Conservation (phyloP, 2,888 invertebrate species). For the Sicus ferrugineus region DNA sequence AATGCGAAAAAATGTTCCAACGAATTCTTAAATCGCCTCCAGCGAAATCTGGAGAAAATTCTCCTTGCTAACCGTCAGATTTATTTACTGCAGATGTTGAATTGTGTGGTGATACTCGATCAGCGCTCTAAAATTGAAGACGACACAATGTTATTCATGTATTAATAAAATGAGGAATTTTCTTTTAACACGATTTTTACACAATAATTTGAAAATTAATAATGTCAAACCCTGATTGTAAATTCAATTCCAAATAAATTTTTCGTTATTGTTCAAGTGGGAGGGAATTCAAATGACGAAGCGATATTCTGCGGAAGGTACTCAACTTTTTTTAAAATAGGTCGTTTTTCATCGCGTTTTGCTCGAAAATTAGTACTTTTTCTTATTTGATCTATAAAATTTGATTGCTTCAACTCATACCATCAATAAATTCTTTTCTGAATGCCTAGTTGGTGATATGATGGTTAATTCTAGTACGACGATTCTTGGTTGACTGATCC, state of each 20-base stretch:
- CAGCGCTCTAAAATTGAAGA: slow-evolving; percentile 1
- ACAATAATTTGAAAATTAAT: slow-evolving; percentile 35
- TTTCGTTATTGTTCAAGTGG: neutral
- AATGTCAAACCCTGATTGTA: slow-evolving; percentile 32
- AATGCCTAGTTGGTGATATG: too few species aligned
- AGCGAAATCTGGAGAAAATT: neutral
- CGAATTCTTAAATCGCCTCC: slow-evolving; percentile 1
- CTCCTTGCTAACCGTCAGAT: neutral
- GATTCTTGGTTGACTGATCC: too few species aligned
- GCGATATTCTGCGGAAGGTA: too few species aligned
- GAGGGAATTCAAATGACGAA: neutral
- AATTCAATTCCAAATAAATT: slow-evolving; percentile 26
- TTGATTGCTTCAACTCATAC: too few species aligned
- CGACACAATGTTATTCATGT: slow-evolving; percentile 1
- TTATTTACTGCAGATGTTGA: neutral
- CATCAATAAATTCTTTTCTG: too few species aligned
- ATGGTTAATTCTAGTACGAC: too few species aligned
- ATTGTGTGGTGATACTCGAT: neutral
- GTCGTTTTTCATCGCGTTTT: too few species aligned
- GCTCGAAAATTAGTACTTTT: too few species aligned
- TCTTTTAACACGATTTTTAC: slow-evolving; percentile 32
- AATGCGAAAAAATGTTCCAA: slow-evolving; percentile 5
- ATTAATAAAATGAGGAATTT: slow-evolving; percentile 24
- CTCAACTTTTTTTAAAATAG: too few species aligned
- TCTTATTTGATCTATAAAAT: too few species aligned